Conservation (phyloP, 2,888 invertebrate species). For the Hymenopus coronatus region DNA sequence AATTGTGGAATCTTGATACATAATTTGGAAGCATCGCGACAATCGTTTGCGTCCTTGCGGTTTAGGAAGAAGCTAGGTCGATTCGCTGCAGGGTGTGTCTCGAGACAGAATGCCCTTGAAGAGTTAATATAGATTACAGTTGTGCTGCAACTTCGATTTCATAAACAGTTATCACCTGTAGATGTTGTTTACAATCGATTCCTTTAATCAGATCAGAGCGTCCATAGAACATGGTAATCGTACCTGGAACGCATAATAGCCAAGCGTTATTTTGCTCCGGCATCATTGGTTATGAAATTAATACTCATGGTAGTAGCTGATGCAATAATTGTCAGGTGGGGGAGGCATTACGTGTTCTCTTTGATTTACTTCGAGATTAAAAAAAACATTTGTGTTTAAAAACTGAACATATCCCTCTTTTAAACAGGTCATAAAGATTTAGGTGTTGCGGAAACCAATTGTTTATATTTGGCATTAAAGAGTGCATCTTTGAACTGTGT, state of each 20-base stretch:
- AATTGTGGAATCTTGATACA: no score
- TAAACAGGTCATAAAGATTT: no score
- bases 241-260: neutral
- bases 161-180: neutral
- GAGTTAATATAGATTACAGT: neutral
- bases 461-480: no score
- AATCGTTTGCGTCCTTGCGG: no score
- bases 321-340: no score
- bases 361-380: no score
- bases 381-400: no score
- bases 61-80: neutral
- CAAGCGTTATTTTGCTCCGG: neutral
- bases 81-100: neutral
- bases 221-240: neutral
- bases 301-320: neutral
- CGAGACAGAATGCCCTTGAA: neutral
- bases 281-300: neutral
- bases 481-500: no score
- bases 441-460: no score
- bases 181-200: neutral
- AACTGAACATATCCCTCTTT: no score
- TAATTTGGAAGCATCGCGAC: no score
- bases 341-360: no score
- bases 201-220: neutral
- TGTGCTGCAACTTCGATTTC: neutral